Evolutionary conservation across 2,888 invertebrate species (phyloP), one percentile per base, ranked within the genome.

Genomic region (Ichneumon xanthorius): DNA sequence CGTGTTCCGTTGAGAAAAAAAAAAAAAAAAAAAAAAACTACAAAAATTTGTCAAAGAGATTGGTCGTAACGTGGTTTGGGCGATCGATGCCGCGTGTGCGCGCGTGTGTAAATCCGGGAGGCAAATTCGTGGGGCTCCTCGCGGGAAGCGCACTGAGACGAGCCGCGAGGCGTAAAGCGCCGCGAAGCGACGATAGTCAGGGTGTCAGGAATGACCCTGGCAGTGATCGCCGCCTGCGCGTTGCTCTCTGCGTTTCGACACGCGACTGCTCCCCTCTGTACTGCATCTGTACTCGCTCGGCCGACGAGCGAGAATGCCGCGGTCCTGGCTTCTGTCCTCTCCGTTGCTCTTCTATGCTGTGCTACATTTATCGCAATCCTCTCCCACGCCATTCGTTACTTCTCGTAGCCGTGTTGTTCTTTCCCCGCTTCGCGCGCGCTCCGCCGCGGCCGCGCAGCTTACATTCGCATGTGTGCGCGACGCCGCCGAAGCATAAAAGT

Each of bases 171-270:
- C 81, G 71, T 76, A 81, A 55, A 85, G 79, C 80, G 67, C 72
- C 75, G 80, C 33, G 61, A 75, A 75, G 76, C 80, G 58, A 70
- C 76, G 65, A 72, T 77, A 85, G 85, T 88, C 85, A 80, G 86
- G 85, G 85, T 87, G 86, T 86, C 79, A 85, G 82, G 63, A 86
- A 86, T 92, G 93, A 93, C 93, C 93, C 93, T 93, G 93, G 94
- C 93, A 93, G 91, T 93, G 93, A 93, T 91, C 88, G 90, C 92
- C 93, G 94, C 93, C 93, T 93, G 94, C 94, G 94, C 93, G 90
- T 88, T 89, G 87, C 87, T 86, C 83, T 87, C 87, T 86, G 84
- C 86, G 88, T 85, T 82, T 85, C 81, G 71, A 82, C 73, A 83
- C 82, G 82, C 82, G 79, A 78, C 71, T 76, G 58, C 70, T 73